Percentiles rank a stretch among this genome's conserved stretches.
Conservation (phyloP, 2,797 vertebrate genomes). For the Chaunax sp. region DNA sequence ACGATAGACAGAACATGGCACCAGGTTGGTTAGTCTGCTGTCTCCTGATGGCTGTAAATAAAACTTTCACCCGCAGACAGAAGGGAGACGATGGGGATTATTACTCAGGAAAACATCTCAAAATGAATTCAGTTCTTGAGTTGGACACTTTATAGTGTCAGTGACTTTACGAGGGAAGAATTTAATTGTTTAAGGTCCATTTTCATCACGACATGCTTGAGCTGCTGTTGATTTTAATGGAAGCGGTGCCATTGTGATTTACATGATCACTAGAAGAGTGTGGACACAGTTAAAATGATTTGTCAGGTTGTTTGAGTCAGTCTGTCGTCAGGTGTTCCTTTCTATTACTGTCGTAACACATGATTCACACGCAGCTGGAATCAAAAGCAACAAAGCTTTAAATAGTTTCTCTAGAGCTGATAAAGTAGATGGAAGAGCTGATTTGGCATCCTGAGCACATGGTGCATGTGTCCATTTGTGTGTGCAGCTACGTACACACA, state of each 20-base stretch:
- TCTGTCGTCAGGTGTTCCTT: slow-evolving; percentile 37
- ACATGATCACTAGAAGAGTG: slow-evolving; percentile 28
- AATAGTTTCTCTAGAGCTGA: slow-evolving; percentile 53
- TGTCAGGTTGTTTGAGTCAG: slow-evolving; percentile 59
- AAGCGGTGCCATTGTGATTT: slow-evolving; percentile 34
- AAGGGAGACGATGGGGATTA: too few relatives aligned
- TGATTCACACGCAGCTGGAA: slow-evolving; percentile 43
- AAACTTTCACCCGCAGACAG: too few relatives aligned
- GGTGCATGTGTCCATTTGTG: slow-evolving; percentile 5
- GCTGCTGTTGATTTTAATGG: too few relatives aligned
- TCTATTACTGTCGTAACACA: slow-evolving; percentile 32
- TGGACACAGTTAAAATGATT: slow-evolving; percentile 60
- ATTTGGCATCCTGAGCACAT: slow-evolving; percentile 29
- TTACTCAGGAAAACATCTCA: too few relatives aligned
- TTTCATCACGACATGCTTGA: slow-evolving; percentile 25
- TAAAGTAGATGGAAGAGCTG: slow-evolving; percentile 46
- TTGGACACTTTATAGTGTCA: too few relatives aligned
- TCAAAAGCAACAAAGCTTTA: slow-evolving; percentile 56
- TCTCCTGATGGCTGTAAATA: too few relatives aligned
- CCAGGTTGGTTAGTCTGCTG: too few relatives aligned
- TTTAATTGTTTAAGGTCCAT: slow-evolving; percentile 12
- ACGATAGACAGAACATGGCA: too few relatives aligned
- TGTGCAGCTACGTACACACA: slow-evolving; percentile 8
- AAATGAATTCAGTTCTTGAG: background rate
- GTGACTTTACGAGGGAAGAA: slow-evolving; percentile 8